Percentiles rank a stretch among this genome's conserved stretches.
phyloP scores from a whole-genome alignment of 1,140 invertebrate genomes.

The Rhopalosiphum maidis region DNA sequence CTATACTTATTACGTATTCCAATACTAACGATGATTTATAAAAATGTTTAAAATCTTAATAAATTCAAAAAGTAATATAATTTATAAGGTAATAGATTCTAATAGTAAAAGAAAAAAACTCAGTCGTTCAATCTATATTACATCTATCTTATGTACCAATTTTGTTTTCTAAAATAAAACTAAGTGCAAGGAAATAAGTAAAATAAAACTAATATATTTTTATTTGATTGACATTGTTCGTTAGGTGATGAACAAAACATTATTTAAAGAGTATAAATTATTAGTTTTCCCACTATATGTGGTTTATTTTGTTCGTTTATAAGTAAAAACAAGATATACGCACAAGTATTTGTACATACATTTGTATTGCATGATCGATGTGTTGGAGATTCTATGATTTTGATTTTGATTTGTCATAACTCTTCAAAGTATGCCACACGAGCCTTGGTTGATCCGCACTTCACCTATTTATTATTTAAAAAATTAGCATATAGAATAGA shows the following conservation, averaged over 20 bases:
- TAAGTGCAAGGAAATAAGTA: not conserved
- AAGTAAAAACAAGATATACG: slow-evolving; percentile 25
- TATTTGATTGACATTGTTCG: slow-evolving; percentile 50
- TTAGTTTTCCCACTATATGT: not conserved
- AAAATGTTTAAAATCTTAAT: slow-evolving; percentile 19
- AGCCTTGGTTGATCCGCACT: slow-evolving; percentile 89
- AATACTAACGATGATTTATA: not conserved
- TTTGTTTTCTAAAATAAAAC: slow-evolving; percentile 25
- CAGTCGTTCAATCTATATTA: slow-evolving; percentile 12
- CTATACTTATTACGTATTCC: not conserved
- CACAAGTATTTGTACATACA: not conserved
- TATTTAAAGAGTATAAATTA: slow-evolving; percentile 22
- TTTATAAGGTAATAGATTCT: not conserved
- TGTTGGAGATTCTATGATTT: slow-evolving; percentile 12
- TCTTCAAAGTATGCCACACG: slow-evolving; percentile 96
- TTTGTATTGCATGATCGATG: not conserved
- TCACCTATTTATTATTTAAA: slow-evolving; percentile 66
- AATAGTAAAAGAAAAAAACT: not conserved
- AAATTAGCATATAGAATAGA: not conserved
- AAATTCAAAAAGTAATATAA: not conserved
- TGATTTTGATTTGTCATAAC: slow-evolving; percentile 66
- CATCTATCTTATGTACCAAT: not conserved
- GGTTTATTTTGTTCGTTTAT: slow-evolving; percentile 33
- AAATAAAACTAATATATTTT: slow-evolving; percentile 48
- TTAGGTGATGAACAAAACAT: slow-evolving; percentile 36